A percentile compares a stretch with the other conserved stretches of the same genome.
These are phyloP conservation scores for Microcebus ravelobensis DNA, from an alignment of 2,113 vertebrate genomes.

Conservation along the genomic window DNA sequence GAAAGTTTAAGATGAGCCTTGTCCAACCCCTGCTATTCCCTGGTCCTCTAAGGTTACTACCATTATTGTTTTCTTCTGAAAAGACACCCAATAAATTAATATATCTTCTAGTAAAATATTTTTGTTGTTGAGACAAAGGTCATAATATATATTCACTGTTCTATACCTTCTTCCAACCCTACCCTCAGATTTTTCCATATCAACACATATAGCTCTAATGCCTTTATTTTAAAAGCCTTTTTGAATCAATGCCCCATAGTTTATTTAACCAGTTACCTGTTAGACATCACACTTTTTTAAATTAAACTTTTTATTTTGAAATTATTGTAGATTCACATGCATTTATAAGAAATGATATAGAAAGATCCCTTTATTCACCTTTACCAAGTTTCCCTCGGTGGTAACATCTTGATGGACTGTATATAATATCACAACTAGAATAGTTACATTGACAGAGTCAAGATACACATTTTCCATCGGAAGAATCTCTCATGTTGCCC, in stretches of 20 bases:
- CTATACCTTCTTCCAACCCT: not conserved
- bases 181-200: not conserved
- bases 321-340: not conserved
- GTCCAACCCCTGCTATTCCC: not conserved
- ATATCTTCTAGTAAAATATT: not conserved
- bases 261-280: not conserved
- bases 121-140: slow-evolving; percentile 9
- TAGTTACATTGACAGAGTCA: not conserved
- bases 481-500: not conserved
- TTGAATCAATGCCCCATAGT: not conserved
- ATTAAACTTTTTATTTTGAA: not conserved
- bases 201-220: not conserved
- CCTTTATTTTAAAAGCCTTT: not conserved
- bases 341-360: not conserved
- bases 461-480: not conserved
- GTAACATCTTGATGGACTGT: not conserved
- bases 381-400: not conserved
- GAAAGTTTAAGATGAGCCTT: not conserved
- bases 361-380: not conserved
- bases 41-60: not conserved
- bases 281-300: not conserved
- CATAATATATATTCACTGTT: not conserved
- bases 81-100: slow-evolving; percentile 1
- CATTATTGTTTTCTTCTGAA: not conserved
- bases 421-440: not conserved